Percentiles rank a stretch among this genome's conserved stretches.
phyloP scores from a whole-genome alignment of 2,113 vertebrate genomes.

The Alethe castanea region DNA sequence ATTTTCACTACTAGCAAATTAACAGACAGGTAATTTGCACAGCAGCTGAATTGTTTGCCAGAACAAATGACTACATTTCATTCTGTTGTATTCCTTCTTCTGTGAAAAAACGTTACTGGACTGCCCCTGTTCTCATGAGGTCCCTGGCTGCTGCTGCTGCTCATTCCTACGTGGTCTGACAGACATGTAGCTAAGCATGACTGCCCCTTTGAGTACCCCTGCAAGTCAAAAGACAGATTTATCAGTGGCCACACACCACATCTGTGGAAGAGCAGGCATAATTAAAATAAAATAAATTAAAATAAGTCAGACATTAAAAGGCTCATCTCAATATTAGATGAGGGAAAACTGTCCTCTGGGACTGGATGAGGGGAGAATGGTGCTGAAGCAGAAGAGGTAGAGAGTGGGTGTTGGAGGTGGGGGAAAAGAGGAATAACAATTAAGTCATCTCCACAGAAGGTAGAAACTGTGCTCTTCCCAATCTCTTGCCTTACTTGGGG shows the following conservation, averaged over 20 bases:
- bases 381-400: not conserved
- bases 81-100: not conserved
- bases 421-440: not conserved
- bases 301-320: not conserved
- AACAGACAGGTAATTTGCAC: not conserved
- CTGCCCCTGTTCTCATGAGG: not conserved
- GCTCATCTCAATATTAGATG: not conserved
- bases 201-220: not conserved
- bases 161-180: fast-evolving
- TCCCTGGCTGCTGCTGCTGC: not conserved
- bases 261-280: fast-evolving
- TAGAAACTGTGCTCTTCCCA: not conserved
- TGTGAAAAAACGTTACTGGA: not conserved
- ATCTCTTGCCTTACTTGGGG: not conserved
- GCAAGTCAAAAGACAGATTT: not conserved
- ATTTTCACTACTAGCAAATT: not conserved
- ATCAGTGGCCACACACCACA: fast-evolving
- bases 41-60: not conserved
- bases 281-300: no score
- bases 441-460: not conserved
- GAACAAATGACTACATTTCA: not conserved
- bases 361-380: not conserved
- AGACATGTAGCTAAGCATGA: fast-evolving
- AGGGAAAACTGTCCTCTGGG: not conserved
- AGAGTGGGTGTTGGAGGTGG: not conserved